A percentile compares a stretch with the other conserved stretches of the same genome.
Evolutionary conservation across 2,113 vertebrate genomes (phyloP).

Genomic region (Corythornis madagascariensis): DNA sequence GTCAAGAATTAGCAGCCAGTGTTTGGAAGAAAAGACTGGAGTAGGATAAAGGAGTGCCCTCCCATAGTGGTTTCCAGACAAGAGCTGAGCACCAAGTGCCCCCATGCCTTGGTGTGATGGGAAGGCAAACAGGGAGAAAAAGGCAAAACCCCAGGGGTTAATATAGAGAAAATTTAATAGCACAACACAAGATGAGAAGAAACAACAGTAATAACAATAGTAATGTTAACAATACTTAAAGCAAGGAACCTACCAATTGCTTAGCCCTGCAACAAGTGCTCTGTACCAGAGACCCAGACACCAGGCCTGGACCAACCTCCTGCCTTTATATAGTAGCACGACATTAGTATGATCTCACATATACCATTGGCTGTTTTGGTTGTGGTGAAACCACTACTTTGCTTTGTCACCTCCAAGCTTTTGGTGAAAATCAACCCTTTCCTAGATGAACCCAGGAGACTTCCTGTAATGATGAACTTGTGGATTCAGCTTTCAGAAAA

Average conservation of each 20-base stretch:
- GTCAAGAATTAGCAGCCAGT: not conserved
- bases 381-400: not conserved
- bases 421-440: not conserved
- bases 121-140: not conserved
- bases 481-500: not conserved
- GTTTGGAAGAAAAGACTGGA: not conserved
- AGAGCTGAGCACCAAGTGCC: not conserved
- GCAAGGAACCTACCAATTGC: not conserved
- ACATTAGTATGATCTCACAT: not conserved
- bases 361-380: not conserved
- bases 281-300: not conserved
- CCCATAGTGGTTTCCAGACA: not conserved
- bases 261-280: not conserved
- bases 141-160: not conserved
- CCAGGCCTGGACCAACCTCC: no score
- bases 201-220: not conserved
- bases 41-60: not conserved
- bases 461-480: not conserved
- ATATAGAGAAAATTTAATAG: not conserved
- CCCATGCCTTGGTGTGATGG: not conserved
- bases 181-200: not conserved
- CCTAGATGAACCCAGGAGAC: not conserved
- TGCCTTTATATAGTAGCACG: not conserved
- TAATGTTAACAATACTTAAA: not conserved
- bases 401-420: not conserved